Base-by-base conservation (phyloP, 2,113 vertebrate species). In the Poecilia latipinna region DNA sequence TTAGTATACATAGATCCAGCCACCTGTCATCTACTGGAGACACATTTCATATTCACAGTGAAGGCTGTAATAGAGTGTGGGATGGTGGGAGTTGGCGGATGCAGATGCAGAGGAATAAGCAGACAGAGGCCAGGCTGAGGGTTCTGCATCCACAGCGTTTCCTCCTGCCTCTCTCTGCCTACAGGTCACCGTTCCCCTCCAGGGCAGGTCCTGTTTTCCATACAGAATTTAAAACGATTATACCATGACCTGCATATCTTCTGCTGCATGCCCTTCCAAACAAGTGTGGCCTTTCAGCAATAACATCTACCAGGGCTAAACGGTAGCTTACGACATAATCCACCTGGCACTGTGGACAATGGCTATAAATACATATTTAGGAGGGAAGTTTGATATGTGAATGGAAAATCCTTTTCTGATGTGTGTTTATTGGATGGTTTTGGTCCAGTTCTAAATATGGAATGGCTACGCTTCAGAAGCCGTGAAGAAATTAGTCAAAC, bases 281-380 rank as follows among this genome's bases (percentile, higher is more conserved):
- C 88, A 88, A 87, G 33, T 24, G 65, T 12, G 54, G 64, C 62
- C 79, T 82, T 86, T 83, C 72, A 89, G 80, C 3, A 33, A 35
- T 2, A n/a, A 8, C 33, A 11, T 17, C 28, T 19, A 19, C 44
- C 44, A 48, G 13, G 13, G 44, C 44, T 17, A 48, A 48, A 17
- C 15, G 17, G 44, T 15, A 22, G 65, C 22, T 8, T 57, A 19
- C 10, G 51, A 57, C 51, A 24, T n/a, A 10, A 57, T 10, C 22
- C 22, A 24, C 51, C 24, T 3, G 51, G 5, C 17, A 24, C 22
- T 54, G 48, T 6, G 48, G 19, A 24, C 48, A 24, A 2, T 6
- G 8, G 4, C 42, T 44, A 44, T 13, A 13, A 44, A 44, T 44
- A 44, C 13, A 4, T 44, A 15, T 24, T 54, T 24, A 22, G 22